Evolutionary conservation across 2,113 vertebrate genomes (phyloP).

Genomic region (Onychostruthus taczanowskii): DNA sequence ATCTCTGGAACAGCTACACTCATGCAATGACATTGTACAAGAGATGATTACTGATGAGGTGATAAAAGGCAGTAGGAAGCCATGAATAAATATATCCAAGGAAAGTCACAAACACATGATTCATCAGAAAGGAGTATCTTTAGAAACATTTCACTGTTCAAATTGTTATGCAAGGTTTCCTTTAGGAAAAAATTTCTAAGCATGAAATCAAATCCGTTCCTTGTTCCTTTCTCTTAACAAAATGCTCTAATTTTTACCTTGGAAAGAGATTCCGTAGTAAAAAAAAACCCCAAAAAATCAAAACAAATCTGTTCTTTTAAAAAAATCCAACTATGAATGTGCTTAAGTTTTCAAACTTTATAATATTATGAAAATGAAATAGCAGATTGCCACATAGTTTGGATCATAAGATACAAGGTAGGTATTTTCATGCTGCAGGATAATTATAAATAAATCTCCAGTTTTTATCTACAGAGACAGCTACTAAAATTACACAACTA

Average conservation of each 20-base stretch:
- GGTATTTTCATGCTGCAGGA: background rate
- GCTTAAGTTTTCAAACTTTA: background rate
- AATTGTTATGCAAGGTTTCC: background rate
- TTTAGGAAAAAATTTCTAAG: background rate
- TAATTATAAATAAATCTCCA: background rate
- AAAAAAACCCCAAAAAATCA: background rate
- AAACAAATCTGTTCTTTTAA: background rate
- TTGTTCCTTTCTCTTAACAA: background rate
- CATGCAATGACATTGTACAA: background rate
- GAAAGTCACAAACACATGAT: constrained; percentile 18
- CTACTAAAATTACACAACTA: background rate
- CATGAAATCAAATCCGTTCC: background rate
- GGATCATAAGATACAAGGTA: background rate
- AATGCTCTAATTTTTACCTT: background rate
- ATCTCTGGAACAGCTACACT: background rate
- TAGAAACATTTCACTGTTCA: background rate
- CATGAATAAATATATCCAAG: background rate
- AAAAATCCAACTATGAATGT: background rate
- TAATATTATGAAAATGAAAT: background rate
- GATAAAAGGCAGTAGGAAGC: background rate
- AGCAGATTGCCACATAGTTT: background rate
- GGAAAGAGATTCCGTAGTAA: background rate
- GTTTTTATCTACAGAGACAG: background rate
- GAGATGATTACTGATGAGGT: constrained; percentile 10
- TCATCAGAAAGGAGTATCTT: constrained; percentile 2